A percentile compares a stretch with the other conserved stretches of the same genome.
Evolutionary conservation across 2,113 vertebrate genomes (phyloP).

Genomic region (Thunnus maccoyii): DNA sequence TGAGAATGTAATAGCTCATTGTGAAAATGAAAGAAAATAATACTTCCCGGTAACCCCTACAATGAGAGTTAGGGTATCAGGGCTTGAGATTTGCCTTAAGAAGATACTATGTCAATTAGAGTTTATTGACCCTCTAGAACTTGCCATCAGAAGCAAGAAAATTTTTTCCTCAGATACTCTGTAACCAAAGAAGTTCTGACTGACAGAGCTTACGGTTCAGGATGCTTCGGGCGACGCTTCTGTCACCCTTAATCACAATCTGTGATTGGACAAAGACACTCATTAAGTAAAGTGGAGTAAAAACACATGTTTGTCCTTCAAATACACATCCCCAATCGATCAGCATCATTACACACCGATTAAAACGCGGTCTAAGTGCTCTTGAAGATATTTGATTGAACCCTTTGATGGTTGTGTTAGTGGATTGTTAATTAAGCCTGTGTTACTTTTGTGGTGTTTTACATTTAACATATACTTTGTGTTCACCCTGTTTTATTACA

Average conservation of each 20-base stretch:
- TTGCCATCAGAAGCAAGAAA: not conserved
- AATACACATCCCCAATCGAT: conserved; percentile 73
- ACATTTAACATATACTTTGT: conserved; percentile 46
- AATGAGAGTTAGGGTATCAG: not conserved
- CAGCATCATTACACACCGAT: conserved; percentile 74
- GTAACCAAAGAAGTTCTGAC: conserved; percentile 25
- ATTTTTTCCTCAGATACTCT: conserved; percentile 1
- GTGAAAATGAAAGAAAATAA: not conserved
- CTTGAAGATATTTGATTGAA: conserved; percentile 67
- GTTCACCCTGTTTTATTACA: conserved; percentile 48
- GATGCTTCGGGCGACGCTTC: conserved; percentile 24
- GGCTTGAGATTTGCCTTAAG: not conserved
- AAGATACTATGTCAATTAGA: not conserved
- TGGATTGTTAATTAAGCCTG: conserved; percentile 60
- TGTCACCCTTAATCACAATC: conserved; percentile 74
- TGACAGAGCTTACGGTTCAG: conserved; percentile 24
- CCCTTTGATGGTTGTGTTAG: conserved; percentile 47
- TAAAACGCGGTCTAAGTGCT: conserved; percentile 77
- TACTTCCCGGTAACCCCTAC: not conserved
- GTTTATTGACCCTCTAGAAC: conserved; percentile 4
- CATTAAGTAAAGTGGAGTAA: conserved; percentile 74
- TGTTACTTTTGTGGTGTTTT: conserved; percentile 46
- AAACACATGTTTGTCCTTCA: conserved; percentile 80
- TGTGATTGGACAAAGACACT: conserved; percentile 67
- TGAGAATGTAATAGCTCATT: not conserved